Conservation (phyloP, 1,140 invertebrate genomes). For the Apis florea region DNA sequence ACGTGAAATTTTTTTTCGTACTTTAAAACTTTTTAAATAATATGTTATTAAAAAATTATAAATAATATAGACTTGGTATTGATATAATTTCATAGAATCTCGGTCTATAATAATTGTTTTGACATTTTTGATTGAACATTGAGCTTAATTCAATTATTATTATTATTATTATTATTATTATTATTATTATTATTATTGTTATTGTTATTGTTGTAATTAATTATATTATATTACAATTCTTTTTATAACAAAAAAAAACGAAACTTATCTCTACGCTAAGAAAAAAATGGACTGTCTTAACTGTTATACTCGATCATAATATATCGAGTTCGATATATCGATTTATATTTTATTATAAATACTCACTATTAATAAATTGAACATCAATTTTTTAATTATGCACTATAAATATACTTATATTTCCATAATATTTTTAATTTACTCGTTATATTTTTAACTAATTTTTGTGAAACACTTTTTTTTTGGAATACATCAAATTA, state of each 20-base stretch:
- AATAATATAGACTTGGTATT: background rate
- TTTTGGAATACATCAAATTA: background rate
- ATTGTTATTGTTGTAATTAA: too few relatives aligned
- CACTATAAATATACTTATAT: background rate
- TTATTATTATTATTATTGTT: too few relatives aligned
- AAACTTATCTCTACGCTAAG: background rate
- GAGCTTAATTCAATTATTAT: too few relatives aligned
- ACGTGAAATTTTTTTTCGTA: too few relatives aligned
- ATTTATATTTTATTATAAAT: constrained; percentile 49
- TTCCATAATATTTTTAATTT: background rate
- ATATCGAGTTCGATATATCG: background rate
- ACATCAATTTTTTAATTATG: background rate
- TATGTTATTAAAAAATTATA: too few relatives aligned
- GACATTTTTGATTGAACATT: background rate
- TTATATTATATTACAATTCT: background rate
- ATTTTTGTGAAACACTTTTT: background rate
- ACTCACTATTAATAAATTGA: background rate
- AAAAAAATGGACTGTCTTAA: background rate
- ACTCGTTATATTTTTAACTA: background rate
- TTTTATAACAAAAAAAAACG: background rate
- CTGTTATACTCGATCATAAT: background rate
- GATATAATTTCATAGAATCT: background rate
- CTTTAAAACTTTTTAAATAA: too few relatives aligned
- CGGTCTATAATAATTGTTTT: background rate
- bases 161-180: too few relatives aligned